Percentiles rank a stretch among this genome's conserved stretches.
These are phyloP conservation scores for Drosophila austrosaltans DNA, from an alignment of 2,888 invertebrate genomes.

Conservation along the genomic window DNA sequence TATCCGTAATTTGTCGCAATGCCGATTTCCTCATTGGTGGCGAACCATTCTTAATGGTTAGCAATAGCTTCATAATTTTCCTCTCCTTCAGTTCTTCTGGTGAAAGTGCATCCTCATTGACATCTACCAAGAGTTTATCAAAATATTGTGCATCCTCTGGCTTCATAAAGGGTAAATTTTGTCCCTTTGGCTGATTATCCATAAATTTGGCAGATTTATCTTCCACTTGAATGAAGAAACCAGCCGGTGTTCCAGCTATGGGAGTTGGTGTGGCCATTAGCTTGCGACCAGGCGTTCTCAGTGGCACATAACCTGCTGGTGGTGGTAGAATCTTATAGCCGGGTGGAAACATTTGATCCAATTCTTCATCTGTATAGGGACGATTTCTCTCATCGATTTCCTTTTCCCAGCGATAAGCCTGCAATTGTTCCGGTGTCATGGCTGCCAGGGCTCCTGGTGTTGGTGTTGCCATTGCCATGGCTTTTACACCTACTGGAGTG, in stretches of 20 bases:
- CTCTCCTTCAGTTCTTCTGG: constrained; percentile 99
- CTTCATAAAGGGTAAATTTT: constrained; percentile 98
- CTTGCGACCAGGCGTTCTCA: constrained; percentile 98
- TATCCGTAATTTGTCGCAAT: constrained; percentile 98
- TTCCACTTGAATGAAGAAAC: constrained; percentile 97
- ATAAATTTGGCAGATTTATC: constrained; percentile 93
- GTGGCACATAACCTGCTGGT: constrained; percentile 97
- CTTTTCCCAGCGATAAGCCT: constrained; percentile 98
- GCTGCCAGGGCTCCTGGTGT: constrained; percentile 97
- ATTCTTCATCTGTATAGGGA: constrained; percentile 97
- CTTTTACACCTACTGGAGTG: constrained; percentile 95
- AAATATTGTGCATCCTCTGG: constrained; percentile 99
- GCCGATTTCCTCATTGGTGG: constrained; percentile 99
- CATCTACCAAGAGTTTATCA: constrained; percentile 98
- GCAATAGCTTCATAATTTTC: constrained; percentile 98
- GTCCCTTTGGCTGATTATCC: constrained; percentile 98
- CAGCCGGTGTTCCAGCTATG: constrained; percentile 94
- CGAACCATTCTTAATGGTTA: constrained; percentile 99
- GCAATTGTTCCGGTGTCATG: constrained; percentile 99
- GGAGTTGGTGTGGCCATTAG: constrained; percentile 99
- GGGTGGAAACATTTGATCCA: constrained; percentile 98
- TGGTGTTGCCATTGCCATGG: constrained; percentile 99
- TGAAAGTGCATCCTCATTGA: constrained; percentile 97
- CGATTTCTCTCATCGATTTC: constrained; percentile 99
- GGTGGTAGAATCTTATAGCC: constrained; percentile 98